A percentile compares a stretch with the other conserved stretches of the same genome.
These are phyloP conservation scores for Pollenia labialis DNA, from an alignment of 2,888 invertebrate genomes.

Conservation along the genomic window DNA sequence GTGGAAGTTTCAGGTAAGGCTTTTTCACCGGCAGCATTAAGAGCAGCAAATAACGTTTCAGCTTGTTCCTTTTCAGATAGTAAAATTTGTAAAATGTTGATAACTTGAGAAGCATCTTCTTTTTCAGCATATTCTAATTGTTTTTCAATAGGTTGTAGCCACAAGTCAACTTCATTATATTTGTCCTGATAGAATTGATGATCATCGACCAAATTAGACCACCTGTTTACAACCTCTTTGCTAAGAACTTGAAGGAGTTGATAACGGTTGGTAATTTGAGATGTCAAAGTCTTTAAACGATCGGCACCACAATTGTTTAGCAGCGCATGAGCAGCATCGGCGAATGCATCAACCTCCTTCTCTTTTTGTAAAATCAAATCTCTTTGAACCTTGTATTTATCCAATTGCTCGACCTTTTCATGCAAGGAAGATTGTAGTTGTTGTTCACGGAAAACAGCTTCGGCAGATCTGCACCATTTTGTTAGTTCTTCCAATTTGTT, in stretches of 20 bases:
- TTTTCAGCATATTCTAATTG: slow-evolving; percentile 87
- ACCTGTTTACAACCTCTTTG: slow-evolving; percentile 93
- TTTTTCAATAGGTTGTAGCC: slow-evolving; percentile 91
- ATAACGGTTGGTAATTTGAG: slow-evolving; percentile 95
- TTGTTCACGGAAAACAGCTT: slow-evolving; percentile 93
- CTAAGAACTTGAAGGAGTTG: slow-evolving; percentile 91
- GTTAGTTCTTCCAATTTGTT: slow-evolving; percentile 91
- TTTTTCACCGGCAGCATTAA: slow-evolving; percentile 92
- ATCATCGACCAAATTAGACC: slow-evolving; percentile 92
- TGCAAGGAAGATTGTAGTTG: slow-evolving; percentile 91
- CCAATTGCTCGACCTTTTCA: slow-evolving; percentile 91
- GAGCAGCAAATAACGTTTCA: slow-evolving; percentile 89
- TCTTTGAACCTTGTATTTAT: slow-evolving; percentile 89
- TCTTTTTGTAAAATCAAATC: slow-evolving; percentile 92
- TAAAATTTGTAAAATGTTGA: slow-evolving; percentile 89
- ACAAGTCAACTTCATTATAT: slow-evolving; percentile 89
- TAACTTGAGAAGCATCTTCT: slow-evolving; percentile 88
- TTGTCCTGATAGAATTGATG: slow-evolving; percentile 92
- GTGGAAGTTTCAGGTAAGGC: slow-evolving; percentile 97
- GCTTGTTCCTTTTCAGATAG: slow-evolving; percentile 93
- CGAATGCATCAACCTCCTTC: slow-evolving; percentile 93
- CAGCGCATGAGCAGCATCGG: slow-evolving; percentile 94
- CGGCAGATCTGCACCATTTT: slow-evolving; percentile 94
- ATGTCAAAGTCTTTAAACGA: slow-evolving; percentile 92
- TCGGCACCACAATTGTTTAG: slow-evolving; percentile 93